A percentile compares a stretch with the other conserved stretches of the same genome.
These are phyloP conservation scores for Malurus cyaneus DNA, from an alignment of 2,113 vertebrate genomes.

Conservation along the genomic window DNA sequence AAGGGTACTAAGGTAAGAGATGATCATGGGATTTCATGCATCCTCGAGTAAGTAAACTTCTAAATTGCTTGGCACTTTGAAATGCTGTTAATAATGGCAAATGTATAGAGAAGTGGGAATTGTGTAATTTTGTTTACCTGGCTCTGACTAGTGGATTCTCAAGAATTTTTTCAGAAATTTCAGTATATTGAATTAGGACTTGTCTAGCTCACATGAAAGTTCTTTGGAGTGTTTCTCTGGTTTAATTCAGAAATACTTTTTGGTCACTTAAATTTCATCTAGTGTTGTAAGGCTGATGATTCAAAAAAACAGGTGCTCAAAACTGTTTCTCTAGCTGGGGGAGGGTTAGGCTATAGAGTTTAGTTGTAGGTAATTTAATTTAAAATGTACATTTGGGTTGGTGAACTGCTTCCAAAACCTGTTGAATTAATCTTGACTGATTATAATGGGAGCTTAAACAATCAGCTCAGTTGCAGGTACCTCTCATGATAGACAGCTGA, in stretches of 20 bases:
- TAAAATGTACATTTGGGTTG: background rate
- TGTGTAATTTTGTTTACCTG: background rate
- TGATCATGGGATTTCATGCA: background rate
- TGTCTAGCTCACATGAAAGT: background rate
- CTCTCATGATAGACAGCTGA: background rate
- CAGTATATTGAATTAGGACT: background rate
- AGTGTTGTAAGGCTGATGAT: background rate
- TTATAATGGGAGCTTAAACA: background rate
- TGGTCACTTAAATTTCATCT: background rate
- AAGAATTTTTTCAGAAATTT: background rate
- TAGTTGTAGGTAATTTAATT: background rate
- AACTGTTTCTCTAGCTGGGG: background rate
- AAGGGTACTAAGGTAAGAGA: conserved; percentile 92
- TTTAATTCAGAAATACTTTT: background rate
- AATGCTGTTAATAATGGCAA: background rate
- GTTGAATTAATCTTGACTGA: background rate
- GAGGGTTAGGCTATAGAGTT: background rate
- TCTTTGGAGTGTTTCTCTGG: background rate
- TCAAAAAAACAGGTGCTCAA: background rate
- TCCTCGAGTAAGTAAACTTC: background rate
- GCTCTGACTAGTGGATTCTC: background rate
- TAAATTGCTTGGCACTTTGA: background rate
- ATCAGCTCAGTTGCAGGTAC: background rate
- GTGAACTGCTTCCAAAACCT: background rate
- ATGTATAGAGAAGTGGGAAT: background rate